phyloP scores from a whole-genome alignment of 2,113 vertebrate genomes.

The Brachionichthys hirsutus region DNA sequence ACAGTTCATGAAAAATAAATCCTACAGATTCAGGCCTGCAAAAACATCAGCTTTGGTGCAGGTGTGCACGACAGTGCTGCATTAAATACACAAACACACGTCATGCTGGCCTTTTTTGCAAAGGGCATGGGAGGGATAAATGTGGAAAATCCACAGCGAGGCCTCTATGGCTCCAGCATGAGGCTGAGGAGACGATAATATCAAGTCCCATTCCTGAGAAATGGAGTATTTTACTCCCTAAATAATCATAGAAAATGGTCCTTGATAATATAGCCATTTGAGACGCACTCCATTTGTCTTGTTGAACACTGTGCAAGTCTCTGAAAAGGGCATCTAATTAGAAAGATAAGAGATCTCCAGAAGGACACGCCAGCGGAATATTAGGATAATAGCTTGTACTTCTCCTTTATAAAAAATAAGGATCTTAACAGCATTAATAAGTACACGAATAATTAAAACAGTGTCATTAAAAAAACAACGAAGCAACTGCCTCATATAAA shows the following conservation, averaged over 20 bases:
- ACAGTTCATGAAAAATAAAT: neutral
- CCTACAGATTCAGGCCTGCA: neutral
- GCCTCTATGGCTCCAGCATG: neutral
- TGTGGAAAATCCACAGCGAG: slow-evolving; percentile 44
- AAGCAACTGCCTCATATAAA: too few species aligned
- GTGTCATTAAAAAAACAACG: neutral
- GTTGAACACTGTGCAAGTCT: slow-evolving; percentile 1
- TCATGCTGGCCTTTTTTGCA: slow-evolving; percentile 36
- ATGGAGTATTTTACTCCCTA: slow-evolving; percentile 7
- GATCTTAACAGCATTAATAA: neutral
- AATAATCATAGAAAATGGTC: slow-evolving; percentile 24
- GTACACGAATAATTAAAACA: neutral
- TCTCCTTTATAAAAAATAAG: neutral
- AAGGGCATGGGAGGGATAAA: slow-evolving; percentile 39
- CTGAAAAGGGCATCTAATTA: slow-evolving; percentile 31
- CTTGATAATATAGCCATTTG: slow-evolving; percentile 10
- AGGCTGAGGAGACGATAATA: slow-evolving; percentile 19
- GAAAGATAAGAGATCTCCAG: slow-evolving; percentile 14
- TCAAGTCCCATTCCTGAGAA: neutral
- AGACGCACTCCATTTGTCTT: slow-evolving; percentile 14
- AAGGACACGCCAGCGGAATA: slow-evolving; percentile 4
- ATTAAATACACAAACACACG: slow-evolving; percentile 20
- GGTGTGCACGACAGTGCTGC: slow-evolving; percentile 9
- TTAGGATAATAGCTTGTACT: neutral
- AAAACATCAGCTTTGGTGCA: slow-evolving; percentile 10